phyloP scores from a whole-genome alignment of 2,888 invertebrate genomes.

The Drosophila suboccidentalis region DNA sequence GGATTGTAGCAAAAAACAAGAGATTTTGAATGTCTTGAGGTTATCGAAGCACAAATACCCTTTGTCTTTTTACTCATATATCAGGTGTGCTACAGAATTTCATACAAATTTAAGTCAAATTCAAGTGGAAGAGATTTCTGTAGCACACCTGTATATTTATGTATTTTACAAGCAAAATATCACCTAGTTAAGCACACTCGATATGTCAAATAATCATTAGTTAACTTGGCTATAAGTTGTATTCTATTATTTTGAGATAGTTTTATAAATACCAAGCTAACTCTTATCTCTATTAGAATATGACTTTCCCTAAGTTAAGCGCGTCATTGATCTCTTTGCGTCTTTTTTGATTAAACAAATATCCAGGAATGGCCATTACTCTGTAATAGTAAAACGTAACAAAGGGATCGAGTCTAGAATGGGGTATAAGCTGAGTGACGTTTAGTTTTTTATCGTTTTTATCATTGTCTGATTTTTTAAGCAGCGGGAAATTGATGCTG shows the following conservation, averaged over 20 bases:
- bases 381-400: not conserved
- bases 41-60: constrained; percentile 26
- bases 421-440: not conserved
- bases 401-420: not conserved
- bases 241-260: too few species aligned
- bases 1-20: not conserved
- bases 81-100: too few species aligned
- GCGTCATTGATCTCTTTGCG: not conserved
- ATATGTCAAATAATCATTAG: too few species aligned
- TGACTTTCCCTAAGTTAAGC: not conserved
- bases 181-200: too few species aligned
- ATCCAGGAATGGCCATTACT: not conserved
- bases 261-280: too few species aligned
- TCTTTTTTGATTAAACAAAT: not conserved
- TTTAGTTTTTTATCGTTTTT: too few species aligned
- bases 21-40: not conserved
- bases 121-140: too few species aligned
- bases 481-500: not conserved
- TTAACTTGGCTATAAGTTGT: too few species aligned
- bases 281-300: not conserved
- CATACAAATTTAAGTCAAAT: too few species aligned
- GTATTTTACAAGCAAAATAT: too few species aligned
- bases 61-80: not conserved
- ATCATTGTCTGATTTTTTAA: not conserved
- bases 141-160: too few species aligned